phyloP scores from a whole-genome alignment of 1,140 invertebrate genomes.

The Schlechtendalia chinensis region DNA sequence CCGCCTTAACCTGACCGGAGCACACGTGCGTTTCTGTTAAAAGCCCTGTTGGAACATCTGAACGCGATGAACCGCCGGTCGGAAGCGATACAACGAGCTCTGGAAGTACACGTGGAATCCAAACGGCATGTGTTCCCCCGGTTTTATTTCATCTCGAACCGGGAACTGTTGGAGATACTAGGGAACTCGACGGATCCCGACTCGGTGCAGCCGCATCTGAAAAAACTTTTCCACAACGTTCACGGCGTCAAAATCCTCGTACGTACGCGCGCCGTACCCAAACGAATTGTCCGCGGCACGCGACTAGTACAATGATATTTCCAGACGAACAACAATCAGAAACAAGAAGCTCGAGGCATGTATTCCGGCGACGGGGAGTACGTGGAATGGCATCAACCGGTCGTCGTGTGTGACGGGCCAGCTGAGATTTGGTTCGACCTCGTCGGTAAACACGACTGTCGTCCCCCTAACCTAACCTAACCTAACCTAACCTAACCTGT shows the following conservation, averaged over 20 bases:
- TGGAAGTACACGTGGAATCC: slow-evolving; percentile 94
- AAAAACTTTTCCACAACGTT: slow-evolving; percentile 75
- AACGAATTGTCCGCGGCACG: slow-evolving; percentile 64
- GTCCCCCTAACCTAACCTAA: too few relatives aligned
- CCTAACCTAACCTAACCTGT: too few relatives aligned
- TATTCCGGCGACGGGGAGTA: slow-evolving; percentile 85
- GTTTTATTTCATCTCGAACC: slow-evolving; percentile 94
- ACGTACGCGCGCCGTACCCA: slow-evolving; percentile 77
- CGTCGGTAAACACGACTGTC: too few relatives aligned
- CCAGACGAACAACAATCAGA: slow-evolving; percentile 52
- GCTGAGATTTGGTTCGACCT: slow-evolving; percentile 75
- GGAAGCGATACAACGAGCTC: slow-evolving; percentile 69
- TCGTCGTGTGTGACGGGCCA: slow-evolving; percentile 83
- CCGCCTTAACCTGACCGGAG: too few relatives aligned
- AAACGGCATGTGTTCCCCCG: slow-evolving; percentile 90
- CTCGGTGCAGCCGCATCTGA: slow-evolving; percentile 67
- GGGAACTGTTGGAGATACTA: slow-evolving; percentile 90
- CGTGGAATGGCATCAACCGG: slow-evolving; percentile 69
- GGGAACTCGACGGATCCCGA: slow-evolving; percentile 94
- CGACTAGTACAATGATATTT: slow-evolving; percentile 57
- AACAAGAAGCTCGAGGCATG: slow-evolving; percentile 70
- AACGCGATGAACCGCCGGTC: slow-evolving; percentile 22
- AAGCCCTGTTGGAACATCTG: slow-evolving; percentile 17
- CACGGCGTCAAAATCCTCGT: slow-evolving; percentile 61
- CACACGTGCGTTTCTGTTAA: background rate